Percentiles rank a stretch among this genome's conserved stretches.
Conservation (phyloP, 2,797 vertebrate genomes). For the Aldrovandia affinis region DNA sequence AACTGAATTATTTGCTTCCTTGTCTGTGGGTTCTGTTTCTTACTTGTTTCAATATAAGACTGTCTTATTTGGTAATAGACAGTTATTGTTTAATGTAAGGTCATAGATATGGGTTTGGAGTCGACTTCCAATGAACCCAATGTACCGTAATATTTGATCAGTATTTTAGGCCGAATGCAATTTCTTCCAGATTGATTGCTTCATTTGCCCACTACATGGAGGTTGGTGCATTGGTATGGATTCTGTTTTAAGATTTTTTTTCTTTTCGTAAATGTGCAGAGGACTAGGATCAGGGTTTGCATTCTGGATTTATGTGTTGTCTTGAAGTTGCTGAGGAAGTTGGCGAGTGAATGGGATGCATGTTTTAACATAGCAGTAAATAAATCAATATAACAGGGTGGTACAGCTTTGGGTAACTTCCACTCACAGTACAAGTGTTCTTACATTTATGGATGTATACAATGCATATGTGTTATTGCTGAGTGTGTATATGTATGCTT, state of each 20-base stretch:
- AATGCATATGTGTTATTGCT: neutral
- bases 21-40: conserved; percentile 22
- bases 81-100: neutral
- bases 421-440: no score
- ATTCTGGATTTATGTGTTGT: no score
- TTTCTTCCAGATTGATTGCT: neutral
- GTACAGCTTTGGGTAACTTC: no score
- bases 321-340: no score
- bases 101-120: neutral
- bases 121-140: neutral
- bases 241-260: neutral
- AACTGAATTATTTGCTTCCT: no score
- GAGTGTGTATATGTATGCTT: neutral
- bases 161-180: neutral
- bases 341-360: no score
- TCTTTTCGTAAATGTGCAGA: neutral
- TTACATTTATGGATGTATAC: no score
- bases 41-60: no score
- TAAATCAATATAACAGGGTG: no score
- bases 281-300: neutral
- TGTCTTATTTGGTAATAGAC: neutral
- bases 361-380: no score
- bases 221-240: no score
- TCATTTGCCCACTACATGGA: no score
- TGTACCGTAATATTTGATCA: neutral